phyloP scores from a whole-genome alignment of 92 coral and sea anemone genomes.

The Paragorgia papillata region DNA sequence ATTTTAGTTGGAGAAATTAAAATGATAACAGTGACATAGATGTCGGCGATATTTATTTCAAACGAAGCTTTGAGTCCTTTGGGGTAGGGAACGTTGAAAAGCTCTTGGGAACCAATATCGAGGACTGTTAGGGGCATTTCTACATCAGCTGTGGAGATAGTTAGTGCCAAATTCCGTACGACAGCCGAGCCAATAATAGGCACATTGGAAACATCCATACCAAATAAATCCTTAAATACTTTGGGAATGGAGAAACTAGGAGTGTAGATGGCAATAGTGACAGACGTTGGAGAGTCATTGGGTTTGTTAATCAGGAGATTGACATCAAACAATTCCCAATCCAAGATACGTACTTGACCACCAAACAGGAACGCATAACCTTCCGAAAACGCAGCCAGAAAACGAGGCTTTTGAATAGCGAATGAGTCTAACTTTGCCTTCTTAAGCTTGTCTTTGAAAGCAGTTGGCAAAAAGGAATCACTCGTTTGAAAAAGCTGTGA shows the following conservation, averaged over 20 bases:
- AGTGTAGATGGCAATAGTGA: constrained; percentile 23
- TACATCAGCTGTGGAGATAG: constrained; percentile 16
- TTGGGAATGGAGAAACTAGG: neutral
- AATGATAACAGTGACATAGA: neutral
- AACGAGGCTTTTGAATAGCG: neutral
- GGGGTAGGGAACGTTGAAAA: constrained; percentile 10
- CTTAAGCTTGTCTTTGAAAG: neutral
- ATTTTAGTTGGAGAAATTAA: constrained; percentile 11
- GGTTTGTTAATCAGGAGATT: constrained; percentile 33
- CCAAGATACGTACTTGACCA: neutral
- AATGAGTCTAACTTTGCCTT: constrained; percentile 1
- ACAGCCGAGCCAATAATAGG: constrained; percentile 11
- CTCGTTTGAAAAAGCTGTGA: neutral
- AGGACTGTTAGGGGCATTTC: constrained; percentile 1
- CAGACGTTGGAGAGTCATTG: constrained; percentile 9
- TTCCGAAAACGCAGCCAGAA: constrained; percentile 8
- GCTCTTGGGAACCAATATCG: constrained; percentile 21
- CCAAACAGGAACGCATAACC: constrained; percentile 28
- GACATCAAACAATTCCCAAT: constrained; percentile 24
- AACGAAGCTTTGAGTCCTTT: constrained; percentile 16
- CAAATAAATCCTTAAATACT: constrained; percentile 14
- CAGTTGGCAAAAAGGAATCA: constrained; percentile 11
- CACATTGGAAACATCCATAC: neutral
- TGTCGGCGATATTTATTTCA: neutral
- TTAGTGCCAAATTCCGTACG: constrained; percentile 9